Evolutionary conservation across 2,113 vertebrate species (phyloP).

Genomic region (Xiphias gladius): DNA sequence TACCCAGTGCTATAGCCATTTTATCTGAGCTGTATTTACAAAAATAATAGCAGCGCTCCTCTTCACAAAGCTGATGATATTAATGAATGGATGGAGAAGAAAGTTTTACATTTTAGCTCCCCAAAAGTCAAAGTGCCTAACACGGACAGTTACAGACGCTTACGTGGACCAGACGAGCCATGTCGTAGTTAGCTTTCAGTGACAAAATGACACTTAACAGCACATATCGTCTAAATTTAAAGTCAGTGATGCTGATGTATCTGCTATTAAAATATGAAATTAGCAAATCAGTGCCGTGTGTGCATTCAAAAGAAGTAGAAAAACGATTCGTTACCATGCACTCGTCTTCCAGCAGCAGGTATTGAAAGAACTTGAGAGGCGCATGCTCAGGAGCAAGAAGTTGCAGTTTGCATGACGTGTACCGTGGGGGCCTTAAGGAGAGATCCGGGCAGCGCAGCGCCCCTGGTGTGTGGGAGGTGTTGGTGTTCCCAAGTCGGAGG

Average conservation of each 20-base stretch:
- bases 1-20: neutral
- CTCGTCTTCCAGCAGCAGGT: neutral
- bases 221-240: no score
- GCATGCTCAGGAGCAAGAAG: constrained; percentile 48
- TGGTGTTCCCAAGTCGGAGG: no score
- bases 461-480: constrained; percentile 30
- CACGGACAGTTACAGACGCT: constrained; percentile 19
- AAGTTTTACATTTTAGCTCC: neutral
- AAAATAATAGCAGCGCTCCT: neutral
- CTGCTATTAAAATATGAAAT: neutral
- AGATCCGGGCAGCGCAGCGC: neutral
- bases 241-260: accelerated
- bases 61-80: accelerated
- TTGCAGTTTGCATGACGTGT: constrained; percentile 65
- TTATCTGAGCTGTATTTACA: neutral
- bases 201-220: neutral
- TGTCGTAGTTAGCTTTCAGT: neutral
- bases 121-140: neutral
- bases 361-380: neutral
- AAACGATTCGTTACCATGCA: neutral
- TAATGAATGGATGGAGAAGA: no score
- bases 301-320: neutral
- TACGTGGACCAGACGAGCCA: constrained; percentile 58
- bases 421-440: neutral
- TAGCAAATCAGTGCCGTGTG: accelerated